Evolutionary conservation across 2,113 vertebrate genomes (phyloP).

Genomic region (Datnioides undecimradiatus): DNA sequence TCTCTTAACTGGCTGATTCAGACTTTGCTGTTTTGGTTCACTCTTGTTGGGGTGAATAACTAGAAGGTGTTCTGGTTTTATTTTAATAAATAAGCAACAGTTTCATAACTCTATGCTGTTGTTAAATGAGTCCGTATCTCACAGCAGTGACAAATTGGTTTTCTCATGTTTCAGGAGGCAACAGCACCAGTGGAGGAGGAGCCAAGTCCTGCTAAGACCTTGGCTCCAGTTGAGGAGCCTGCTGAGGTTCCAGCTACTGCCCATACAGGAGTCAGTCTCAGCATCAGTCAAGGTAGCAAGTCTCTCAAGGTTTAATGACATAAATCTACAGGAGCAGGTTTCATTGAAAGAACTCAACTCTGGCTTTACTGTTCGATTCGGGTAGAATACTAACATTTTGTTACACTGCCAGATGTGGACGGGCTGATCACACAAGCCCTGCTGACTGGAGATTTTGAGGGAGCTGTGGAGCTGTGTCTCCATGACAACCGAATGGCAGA

Average conservation of each 20-base stretch:
- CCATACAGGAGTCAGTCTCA: constrained; percentile 84
- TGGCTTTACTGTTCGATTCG: not conserved
- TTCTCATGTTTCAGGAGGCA: constrained; percentile 55
- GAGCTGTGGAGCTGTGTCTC: constrained; percentile 95
- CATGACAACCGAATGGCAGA: constrained; percentile 97
- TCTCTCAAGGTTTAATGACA: not conserved
- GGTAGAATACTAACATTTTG: not conserved
- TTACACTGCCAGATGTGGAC: constrained; percentile 88
- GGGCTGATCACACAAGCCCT: constrained; percentile 95
- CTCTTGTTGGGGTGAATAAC: too few species aligned
- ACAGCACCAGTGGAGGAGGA: constrained; percentile 46
- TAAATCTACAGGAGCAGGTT: not conserved
- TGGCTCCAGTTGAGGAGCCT: constrained; percentile 40
- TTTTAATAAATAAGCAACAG: too few species aligned
- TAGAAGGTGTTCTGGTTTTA: too few species aligned
- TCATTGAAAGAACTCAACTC: not conserved
- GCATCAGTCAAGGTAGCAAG: constrained; percentile 87
- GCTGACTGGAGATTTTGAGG: constrained; percentile 93
- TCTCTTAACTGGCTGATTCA: too few species aligned
- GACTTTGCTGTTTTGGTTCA: too few species aligned
- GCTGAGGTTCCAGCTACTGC: constrained; percentile 16
- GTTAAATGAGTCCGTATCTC: not conserved
- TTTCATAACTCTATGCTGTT: too few species aligned
- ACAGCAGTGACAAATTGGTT: not conserved
- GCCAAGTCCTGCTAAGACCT: constrained; percentile 28